Evolutionary conservation across 2,113 vertebrate genomes (phyloP), one percentile per base, ranked within the genome.

Genomic region (Leptobrachium ailaonicum): DNA sequence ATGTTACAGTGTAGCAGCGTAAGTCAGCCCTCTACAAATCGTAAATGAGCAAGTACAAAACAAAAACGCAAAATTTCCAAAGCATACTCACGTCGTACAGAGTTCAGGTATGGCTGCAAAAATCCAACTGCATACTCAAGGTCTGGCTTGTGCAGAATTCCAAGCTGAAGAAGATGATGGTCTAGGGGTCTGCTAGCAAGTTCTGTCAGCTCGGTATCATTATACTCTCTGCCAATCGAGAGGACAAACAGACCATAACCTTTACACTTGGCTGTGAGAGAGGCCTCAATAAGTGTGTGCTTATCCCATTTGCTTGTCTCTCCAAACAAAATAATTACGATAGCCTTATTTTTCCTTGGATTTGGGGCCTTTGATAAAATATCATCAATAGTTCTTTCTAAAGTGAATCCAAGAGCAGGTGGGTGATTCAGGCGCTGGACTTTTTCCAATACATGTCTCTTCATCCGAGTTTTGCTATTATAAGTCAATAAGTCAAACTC

Each of bases 161-260:
- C 89, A 32, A 92, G 86, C 42, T 90, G 89, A 41, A 91, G 40
- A 45, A 92, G 71, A 75, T 91, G 90, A 1, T 88, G 85, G 43
- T 91, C 90, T 68, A 87, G 5, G 6, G 90, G 88, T 8, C 7
- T 10, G 76, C 89, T 92, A 60, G 89, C 79, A 3, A 92, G 77
- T 1, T 87, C 84, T 70, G 83, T 85, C 41, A 92, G 74, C 60
- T 90, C 87, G 40, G 75, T 79, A 64, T 84, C 70, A n/a, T 83
- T 82, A 84, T 84, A 86, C 2, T 78, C 41, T 5, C 80, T 77
- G 6, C 92, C 90, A 2, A 91, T 64, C 10, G 86, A 92, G 62
- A 93, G 60, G 41, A 87, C 89, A 82, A 93, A 88, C 0, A 92
- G 2, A 13, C 83, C 79, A 54, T 87, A 91, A 0, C 90, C 92